phyloP scores from a whole-genome alignment of 2,113 vertebrate genomes.

The Turdus rufiventris region DNA sequence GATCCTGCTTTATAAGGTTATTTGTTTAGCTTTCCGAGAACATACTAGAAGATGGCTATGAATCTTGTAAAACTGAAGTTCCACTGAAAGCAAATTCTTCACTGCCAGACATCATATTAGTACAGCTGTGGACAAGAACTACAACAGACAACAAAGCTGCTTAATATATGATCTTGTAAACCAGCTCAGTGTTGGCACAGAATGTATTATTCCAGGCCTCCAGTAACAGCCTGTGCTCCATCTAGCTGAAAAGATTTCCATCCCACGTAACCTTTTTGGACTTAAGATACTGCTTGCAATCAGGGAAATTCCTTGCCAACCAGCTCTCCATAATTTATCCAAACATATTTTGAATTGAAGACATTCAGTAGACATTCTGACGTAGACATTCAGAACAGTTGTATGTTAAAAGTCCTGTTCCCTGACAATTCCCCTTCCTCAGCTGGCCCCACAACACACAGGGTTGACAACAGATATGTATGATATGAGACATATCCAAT shows the following conservation, averaged over 20 bases:
- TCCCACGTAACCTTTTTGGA: not conserved
- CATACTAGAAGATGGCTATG: not conserved
- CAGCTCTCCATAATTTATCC: not conserved
- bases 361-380: not conserved
- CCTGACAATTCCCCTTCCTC: not conserved
- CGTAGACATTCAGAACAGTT: not conserved
- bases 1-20: not conserved
- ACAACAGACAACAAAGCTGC: not conserved
- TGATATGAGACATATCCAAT: not conserved
- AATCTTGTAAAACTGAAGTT: not conserved
- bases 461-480: not conserved
- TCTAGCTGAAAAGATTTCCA: not conserved
- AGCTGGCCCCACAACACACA: accelerated
- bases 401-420: not conserved
- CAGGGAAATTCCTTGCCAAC: not conserved
- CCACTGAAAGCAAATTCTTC: not conserved
- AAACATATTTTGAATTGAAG: not conserved
- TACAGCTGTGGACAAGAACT: not conserved
- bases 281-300: not conserved
- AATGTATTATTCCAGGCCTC: not conserved
- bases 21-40: not conserved
- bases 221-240: not conserved
- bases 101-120: accelerated
- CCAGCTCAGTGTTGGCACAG: not conserved
- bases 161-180: not conserved